Conservation (phyloP, 2,113 vertebrate genomes). For the Todiramphus chloris region DNA sequence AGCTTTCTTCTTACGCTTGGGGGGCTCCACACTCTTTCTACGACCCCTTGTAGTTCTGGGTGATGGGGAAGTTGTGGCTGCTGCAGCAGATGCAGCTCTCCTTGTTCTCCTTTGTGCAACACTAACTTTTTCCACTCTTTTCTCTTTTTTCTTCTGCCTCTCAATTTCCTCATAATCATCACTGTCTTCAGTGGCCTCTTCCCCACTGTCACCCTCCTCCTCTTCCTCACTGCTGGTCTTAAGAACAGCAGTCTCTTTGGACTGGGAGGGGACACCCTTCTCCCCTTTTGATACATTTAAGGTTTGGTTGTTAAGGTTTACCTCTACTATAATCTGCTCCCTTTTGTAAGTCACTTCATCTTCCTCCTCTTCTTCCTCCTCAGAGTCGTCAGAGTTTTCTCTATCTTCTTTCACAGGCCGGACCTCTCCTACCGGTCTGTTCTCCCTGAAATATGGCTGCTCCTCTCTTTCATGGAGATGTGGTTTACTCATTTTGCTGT, state of each 20-base stretch:
- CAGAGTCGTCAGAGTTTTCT: conserved; percentile 87
- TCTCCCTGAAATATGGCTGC: conserved; percentile 90
- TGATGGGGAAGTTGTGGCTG: conserved; percentile 69
- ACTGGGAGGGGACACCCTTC: conserved; percentile 85
- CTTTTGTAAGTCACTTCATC: conserved; percentile 92
- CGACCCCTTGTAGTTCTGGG: conserved; percentile 87
- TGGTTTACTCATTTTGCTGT: conserved; percentile 86
- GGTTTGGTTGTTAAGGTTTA: conserved; percentile 99
- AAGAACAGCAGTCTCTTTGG: conserved; percentile 79
- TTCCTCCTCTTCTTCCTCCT: conserved; percentile 86
- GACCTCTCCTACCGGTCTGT: conserved; percentile 74
- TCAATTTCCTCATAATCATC: conserved; percentile 81
- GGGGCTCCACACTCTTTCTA: conserved; percentile 82
- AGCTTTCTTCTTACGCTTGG: conserved; percentile 83
- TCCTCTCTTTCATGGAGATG: conserved; percentile 81
- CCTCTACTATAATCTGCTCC: conserved; percentile 99
- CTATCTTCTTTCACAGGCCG: conserved; percentile 80
- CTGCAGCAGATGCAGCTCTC: conserved; percentile 69
- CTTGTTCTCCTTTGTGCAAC: conserved; percentile 80
- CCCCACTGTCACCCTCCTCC: conserved; percentile 81
- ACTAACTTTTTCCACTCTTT: conserved; percentile 71
- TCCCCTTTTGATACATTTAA: conserved; percentile 98
- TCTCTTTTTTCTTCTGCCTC: conserved; percentile 84
- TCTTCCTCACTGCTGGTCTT: conserved; percentile 90
- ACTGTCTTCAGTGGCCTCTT: conserved; percentile 81